phyloP scores from a whole-genome alignment of 2,888 invertebrate genomes.

The Meandrusa payeni region DNA sequence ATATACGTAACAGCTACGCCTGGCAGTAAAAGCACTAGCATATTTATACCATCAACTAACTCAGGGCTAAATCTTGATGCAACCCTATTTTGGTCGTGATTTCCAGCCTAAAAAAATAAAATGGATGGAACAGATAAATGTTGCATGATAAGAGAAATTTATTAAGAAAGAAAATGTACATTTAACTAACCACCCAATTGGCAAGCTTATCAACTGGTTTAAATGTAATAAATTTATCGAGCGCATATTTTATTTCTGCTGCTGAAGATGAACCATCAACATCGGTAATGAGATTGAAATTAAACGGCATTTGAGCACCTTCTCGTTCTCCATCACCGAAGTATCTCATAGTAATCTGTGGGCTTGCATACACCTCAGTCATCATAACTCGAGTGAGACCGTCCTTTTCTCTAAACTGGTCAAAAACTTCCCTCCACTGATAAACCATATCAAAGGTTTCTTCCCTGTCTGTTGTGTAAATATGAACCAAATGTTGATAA shows the following conservation, averaged over 20 bases:
- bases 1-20: constrained; percentile 93
- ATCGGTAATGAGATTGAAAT: constrained; percentile 85
- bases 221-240: constrained; percentile 83
- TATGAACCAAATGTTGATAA: constrained; percentile 81
- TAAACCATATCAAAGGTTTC: constrained; percentile 84
- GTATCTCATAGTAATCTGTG: constrained; percentile 82
- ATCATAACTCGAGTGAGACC: constrained; percentile 83
- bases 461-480: constrained; percentile 82
- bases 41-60: constrained; percentile 90
- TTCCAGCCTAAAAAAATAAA: constrained; percentile 81
- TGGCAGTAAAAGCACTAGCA: constrained; percentile 89
- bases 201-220: constrained; percentile 82
- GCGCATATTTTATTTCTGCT: constrained; percentile 78
- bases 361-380: constrained; percentile 86
- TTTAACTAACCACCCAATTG: constrained; percentile 88
- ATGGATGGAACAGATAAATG: too few relatives aligned
- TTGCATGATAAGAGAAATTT: not conserved
- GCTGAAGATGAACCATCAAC: constrained; percentile 81
- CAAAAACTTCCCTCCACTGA: constrained; percentile 82
- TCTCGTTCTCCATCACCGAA: constrained; percentile 79
- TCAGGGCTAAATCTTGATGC: constrained; percentile 85
- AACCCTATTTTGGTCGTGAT: constrained; percentile 88
- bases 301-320: constrained; percentile 89
- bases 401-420: constrained; percentile 73
- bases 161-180: not conserved